These are phyloP conservation scores for Brachionus plicatilis DNA, from an alignment of 1,140 invertebrate genomes.

Conservation along the genomic window DNA sequence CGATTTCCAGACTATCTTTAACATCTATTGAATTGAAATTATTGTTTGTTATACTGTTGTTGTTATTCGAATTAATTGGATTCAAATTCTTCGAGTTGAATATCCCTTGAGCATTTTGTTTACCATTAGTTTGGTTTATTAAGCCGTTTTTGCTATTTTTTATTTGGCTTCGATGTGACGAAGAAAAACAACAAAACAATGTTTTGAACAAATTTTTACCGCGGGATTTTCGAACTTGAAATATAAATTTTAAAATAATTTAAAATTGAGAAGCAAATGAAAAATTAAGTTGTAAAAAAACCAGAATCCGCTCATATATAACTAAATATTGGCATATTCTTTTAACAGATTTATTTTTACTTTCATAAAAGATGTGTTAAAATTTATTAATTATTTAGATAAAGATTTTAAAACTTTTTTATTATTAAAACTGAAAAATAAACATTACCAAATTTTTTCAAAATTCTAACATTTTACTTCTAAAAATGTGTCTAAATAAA, in stretches of 20 bases:
- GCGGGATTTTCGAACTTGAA: conserved; percentile 17
- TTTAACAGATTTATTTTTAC: too few relatives aligned
- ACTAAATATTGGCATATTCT: too few relatives aligned
- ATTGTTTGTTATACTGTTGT: not conserved
- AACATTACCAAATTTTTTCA: too few relatives aligned
- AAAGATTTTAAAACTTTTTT: too few relatives aligned
- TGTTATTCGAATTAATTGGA: not conserved
- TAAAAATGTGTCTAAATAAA: too few relatives aligned
- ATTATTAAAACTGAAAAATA: too few relatives aligned
- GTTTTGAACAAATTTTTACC: conserved; percentile 23
- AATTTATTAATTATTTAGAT: too few relatives aligned
- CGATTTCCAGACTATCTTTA: not conserved
- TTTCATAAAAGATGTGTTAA: too few relatives aligned
- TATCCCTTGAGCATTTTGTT: not conserved
- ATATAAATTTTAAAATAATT: not conserved
- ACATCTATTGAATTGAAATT: not conserved
- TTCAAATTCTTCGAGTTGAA: not conserved
- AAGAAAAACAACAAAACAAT: conserved; percentile 19
- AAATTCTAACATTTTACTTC: too few relatives aligned
- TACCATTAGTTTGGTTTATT: not conserved
- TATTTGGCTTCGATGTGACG: not conserved
- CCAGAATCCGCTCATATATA: too few relatives aligned
- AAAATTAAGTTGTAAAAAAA: too few relatives aligned
- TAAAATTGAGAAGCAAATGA: too few relatives aligned
- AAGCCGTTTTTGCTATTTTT: not conserved